phyloP scores from a whole-genome alignment of 2,888 invertebrate species.

The Dolomedes plantarius region DNA sequence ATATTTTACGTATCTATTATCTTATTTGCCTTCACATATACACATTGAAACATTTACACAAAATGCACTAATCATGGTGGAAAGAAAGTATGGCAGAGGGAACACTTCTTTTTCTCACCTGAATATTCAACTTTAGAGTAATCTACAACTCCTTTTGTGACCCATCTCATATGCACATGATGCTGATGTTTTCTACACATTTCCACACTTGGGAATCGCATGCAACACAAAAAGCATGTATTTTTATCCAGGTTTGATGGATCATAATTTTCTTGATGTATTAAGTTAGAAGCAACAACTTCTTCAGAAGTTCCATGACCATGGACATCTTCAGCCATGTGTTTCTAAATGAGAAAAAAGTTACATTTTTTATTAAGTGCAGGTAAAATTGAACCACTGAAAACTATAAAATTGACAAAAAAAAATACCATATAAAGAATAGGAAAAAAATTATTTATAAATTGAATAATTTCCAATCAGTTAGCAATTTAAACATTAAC shows the following conservation, averaged over 20 bases:
- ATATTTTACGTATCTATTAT: too few species aligned
- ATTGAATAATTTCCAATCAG: too few species aligned
- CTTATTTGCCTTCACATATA: too few species aligned
- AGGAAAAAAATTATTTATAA: background rate
- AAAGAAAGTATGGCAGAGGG: too few species aligned
- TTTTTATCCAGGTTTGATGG: slow-evolving; percentile 62
- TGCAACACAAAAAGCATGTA: slow-evolving; percentile 73
- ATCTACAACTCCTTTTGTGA: slow-evolving; percentile 51
- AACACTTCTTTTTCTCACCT: slow-evolving; percentile 1
- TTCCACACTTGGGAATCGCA: slow-evolving; percentile 71
- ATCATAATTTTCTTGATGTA: slow-evolving; percentile 45
- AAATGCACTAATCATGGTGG: too few species aligned
- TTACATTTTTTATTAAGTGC: too few species aligned
- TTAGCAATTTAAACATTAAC: too few species aligned
- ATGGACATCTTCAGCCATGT: slow-evolving; percentile 62
- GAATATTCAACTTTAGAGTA: slow-evolving; percentile 60
- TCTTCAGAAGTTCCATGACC: slow-evolving; percentile 52
- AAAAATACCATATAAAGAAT: background rate
- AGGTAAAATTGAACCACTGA: too few species aligned
- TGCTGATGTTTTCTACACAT: slow-evolving; percentile 73
- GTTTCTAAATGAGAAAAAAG: slow-evolving; percentile 50
- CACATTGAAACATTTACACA: too few species aligned
- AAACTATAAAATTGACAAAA: too few species aligned
- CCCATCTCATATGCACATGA: slow-evolving; percentile 74
- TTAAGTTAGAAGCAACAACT: slow-evolving; percentile 31